Evolutionary conservation across 2,797 vertebrate genomes (phyloP).

Genomic region (Phataginus tricuspis): DNA sequence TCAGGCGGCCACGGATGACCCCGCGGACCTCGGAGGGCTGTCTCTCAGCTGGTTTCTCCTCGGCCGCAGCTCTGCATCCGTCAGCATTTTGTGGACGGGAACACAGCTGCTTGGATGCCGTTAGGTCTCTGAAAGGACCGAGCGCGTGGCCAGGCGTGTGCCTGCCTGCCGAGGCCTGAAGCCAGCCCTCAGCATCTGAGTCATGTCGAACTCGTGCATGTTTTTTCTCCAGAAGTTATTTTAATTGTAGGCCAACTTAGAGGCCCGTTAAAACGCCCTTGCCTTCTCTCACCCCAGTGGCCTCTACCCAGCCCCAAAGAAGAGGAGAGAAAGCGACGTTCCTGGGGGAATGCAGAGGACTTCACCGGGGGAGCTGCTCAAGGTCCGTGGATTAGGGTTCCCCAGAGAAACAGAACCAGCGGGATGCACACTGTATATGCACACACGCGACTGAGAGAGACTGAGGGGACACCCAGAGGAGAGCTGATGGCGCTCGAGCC

Average conservation of each 20-base stretch:
- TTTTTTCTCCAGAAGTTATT: conserved; percentile 66
- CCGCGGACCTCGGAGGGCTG: conserved; percentile 55
- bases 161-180: conserved; percentile 59
- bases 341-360: not conserved
- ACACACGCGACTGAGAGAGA: not conserved
- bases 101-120: conserved; percentile 83
- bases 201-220: conserved; percentile 71
- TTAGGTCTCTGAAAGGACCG: conserved; percentile 63
- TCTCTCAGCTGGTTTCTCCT: conserved; percentile 69
- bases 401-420: not conserved
- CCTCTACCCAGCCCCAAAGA: not conserved
- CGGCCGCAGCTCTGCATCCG: conserved; percentile 72
- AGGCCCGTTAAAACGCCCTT: not conserved
- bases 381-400: not conserved
- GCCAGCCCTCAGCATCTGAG: conserved; percentile 67
- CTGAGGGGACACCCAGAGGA: not conserved
- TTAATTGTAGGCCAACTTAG: not conserved
- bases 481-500: not conserved
- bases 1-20: conserved; percentile 40
- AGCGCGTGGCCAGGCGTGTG: conserved; percentile 76
- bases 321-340: not conserved
- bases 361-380: not conserved
- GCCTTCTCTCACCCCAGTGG: not conserved
- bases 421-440: not conserved
- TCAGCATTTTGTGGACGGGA: conserved; percentile 82